Evolutionary conservation across 64 coral and sea anemone genomes (phyloP), one percentile per base, ranked within the genome.

Genomic region (Anthopleura sola): DNA sequence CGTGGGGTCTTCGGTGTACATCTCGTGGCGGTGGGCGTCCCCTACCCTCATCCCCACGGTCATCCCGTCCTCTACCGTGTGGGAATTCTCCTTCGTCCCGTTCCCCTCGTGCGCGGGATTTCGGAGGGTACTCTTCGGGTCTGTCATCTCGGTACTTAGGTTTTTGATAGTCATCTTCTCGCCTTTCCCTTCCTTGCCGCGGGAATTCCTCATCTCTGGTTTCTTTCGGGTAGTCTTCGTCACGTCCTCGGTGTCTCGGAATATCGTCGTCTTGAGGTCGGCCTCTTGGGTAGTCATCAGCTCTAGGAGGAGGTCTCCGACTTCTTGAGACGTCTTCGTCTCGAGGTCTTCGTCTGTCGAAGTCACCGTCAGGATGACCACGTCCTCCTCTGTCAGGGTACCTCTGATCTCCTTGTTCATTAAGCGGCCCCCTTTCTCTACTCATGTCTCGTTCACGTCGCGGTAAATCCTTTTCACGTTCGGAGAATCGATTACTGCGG

Each of bases 211-310:
- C 83, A 12, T 38, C 83, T 80, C 89, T 83, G 15, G 85, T 84
- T 37, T 91, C 89, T 81, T 55, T 85, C 37, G 83, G 71, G 32
- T 71, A 82, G 55, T 74, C 50, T 37, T 90, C 88, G 68, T 90
- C 81, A 49, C 88, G 88, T 26, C 83, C 60, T 91, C 89, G 83
- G 19, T n/a, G 28, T 68, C 50, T 85, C 4, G 37, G 78, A 48
- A n/a, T 26, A 24, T 86, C 84, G 36, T 86, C 89, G 60, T 91
- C 89, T 50, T 68, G 62, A 40, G 21, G 29, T 86, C 89, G 82
- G 57, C 17, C 57, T 44, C 89, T 78, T 32, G 89, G 89, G 32
- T 78, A 80, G 0, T 85, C 89, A 26, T 90, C 88, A 14, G 64
- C 68, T 84, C 29, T 71, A 71, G 29, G 66, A 1, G 76, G 76